Percentiles rank a stretch among this genome's conserved stretches.
Evolutionary conservation across 2,888 invertebrate genomes (phyloP).

Genomic region (Catocala nupta): DNA sequence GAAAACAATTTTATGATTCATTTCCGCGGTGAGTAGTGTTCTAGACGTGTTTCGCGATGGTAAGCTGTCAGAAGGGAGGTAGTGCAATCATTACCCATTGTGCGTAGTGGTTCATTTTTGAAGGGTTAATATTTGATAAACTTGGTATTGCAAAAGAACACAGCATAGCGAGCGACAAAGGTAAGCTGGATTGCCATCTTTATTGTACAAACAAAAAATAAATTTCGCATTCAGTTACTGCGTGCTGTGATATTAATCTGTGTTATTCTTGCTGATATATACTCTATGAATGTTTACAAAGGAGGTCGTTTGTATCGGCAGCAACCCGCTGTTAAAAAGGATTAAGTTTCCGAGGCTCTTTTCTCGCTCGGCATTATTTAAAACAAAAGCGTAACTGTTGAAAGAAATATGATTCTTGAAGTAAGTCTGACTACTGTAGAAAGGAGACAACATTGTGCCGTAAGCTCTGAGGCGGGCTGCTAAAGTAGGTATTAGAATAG

Average conservation of each 20-base stretch:
- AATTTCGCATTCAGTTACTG: conserved; percentile 8
- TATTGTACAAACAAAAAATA: no score
- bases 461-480: conserved; percentile 26
- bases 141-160: no score
- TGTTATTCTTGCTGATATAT: conserved; percentile 25
- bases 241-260: conserved; percentile 10
- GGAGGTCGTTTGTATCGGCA: conserved; percentile 34
- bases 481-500: conserved; percentile 29
- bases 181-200: no score
- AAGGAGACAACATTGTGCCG: conserved; percentile 24
- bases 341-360: conserved; percentile 56
- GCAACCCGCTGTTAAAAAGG: conserved; percentile 42
- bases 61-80: no score
- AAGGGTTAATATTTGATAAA: no score
- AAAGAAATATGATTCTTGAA: conserved; percentile 51
- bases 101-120: no score
- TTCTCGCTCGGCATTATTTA: conserved; percentile 35
- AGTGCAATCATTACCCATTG: no score
- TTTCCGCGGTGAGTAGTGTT: no score
- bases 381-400: conserved; percentile 47
- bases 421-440: conserved; percentile 29
- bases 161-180: no score
- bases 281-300: conserved; percentile 39
- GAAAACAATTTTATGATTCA: no score
- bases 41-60: no score